Base-by-base conservation (phyloP, 2,888 invertebrate genomes). In the Meiosimyza platycephala region DNA sequence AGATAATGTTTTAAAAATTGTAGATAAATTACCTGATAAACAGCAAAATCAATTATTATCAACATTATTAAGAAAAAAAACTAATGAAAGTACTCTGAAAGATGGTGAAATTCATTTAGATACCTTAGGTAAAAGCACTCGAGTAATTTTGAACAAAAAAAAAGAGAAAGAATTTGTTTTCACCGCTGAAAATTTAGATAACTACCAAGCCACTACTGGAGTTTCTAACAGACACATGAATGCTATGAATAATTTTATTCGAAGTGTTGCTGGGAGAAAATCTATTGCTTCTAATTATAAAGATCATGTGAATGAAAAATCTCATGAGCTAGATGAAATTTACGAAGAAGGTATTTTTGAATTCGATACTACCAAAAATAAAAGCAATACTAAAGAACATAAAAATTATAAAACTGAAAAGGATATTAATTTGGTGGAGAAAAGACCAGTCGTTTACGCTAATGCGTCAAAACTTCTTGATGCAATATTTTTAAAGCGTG, bases 1-100 rank as follows among this genome's bases (percentile, higher is more conserved):
- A 54, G 57, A 71, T 6, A 71, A 64, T 57, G 71, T 71, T 3
- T 64, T 65, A 2, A 64, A 55, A 57, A 51, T 71, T 57, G 65
- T 59, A 12, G 15, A 71, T 57, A 15, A 65, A 18, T 71, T 65
- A 65, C 64, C 55, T 16, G 64, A 54, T 11, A 62, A 70, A 62
- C 70, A 70, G 13, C 62, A 70, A 40, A 40, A 40, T 40, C 40
- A 40, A 40, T 7, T 40, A 40, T 7, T 40, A 40, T 7, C 40
- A 7, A 40, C 40, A 7, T 40, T 40, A 40, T 40, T 40, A 9
- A 40, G 7, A 40, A 40, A 9, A 40, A 40, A 40, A 9, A 22
- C 22, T 22, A 22, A 22, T 22, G 22, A 22, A 22, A 40, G 40
- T 9, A 40, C 6, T 40, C 7, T 9, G 40, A 16, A 7, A 28